Conservation (phyloP, 2,888 invertebrate species). For the Phalera bucephala region DNA sequence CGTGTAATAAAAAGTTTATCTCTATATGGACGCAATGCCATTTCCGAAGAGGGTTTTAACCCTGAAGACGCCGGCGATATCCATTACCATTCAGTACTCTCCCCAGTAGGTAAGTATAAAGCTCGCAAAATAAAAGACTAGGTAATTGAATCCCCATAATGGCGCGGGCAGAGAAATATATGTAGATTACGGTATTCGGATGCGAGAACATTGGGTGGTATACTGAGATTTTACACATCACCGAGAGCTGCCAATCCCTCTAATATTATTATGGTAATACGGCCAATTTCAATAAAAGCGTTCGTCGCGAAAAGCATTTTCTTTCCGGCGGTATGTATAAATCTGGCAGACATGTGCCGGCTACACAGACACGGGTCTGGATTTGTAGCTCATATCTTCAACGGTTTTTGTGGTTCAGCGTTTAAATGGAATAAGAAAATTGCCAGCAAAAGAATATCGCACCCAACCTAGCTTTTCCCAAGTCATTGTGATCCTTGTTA, state of each 20-base stretch:
- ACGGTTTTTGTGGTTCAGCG: conserved; percentile 35
- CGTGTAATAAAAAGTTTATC: conserved; percentile 40
- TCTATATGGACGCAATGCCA: conserved; percentile 36
- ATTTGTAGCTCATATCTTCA: conserved; percentile 70
- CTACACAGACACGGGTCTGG: conserved; percentile 57
- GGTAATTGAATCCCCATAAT: conserved; percentile 73
- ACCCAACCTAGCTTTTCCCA: too few relatives aligned
- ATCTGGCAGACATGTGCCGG: conserved; percentile 68
- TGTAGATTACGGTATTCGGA: conserved; percentile 52
- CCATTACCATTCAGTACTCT: conserved; percentile 47
- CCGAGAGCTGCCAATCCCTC: conserved; percentile 77
- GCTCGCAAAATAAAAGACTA: conserved; percentile 57
- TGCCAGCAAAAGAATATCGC: too few relatives aligned
- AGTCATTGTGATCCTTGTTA: too few relatives aligned
- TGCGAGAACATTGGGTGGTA: conserved; percentile 63
- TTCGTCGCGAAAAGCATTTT: conserved; percentile 64
- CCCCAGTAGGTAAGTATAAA: conserved; percentile 52
- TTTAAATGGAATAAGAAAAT: conserved; percentile 30
- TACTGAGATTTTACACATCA: conserved; percentile 73
- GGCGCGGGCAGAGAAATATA: conserved; percentile 60
- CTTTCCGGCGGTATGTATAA: conserved; percentile 62
- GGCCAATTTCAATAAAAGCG: conserved; percentile 80
- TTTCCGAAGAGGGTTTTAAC: conserved; percentile 37
- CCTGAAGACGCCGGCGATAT: conserved; percentile 43
- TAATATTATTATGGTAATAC: conserved; percentile 81